Evolutionary conservation across 2,888 invertebrate species (phyloP).

Genomic region (Chymomyza fuscimana): DNA sequence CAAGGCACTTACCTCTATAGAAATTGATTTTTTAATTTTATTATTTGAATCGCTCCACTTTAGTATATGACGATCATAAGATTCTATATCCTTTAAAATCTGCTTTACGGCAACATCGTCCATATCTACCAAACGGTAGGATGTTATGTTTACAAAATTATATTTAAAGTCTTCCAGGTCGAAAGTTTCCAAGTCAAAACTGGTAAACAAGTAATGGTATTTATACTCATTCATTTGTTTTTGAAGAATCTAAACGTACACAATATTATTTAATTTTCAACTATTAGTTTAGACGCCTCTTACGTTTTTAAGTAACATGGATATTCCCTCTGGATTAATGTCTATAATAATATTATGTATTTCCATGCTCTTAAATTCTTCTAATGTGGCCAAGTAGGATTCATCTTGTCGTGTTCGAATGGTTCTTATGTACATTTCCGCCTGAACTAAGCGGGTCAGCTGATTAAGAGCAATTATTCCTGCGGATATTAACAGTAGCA

Average conservation of each 20-base stretch:
- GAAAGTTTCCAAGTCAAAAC: slow-evolving; percentile 90
- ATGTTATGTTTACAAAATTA: slow-evolving; percentile 96
- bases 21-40: slow-evolving; percentile 42
- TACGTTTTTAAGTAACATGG: slow-evolving; percentile 87
- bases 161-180: slow-evolving; percentile 95
- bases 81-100: slow-evolving; percentile 86
- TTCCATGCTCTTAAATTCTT: slow-evolving; percentile 89
- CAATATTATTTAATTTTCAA: neutral
- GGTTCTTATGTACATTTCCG: slow-evolving; percentile 85
- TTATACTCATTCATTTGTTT: slow-evolving; percentile 92
- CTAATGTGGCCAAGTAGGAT: slow-evolving; percentile 87
- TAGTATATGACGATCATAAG: slow-evolving; percentile 72
- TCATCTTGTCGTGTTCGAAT: slow-evolving; percentile 34
- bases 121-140: slow-evolving; percentile 90
- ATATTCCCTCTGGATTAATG: slow-evolving; percentile 86
- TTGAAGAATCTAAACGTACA: slow-evolving; percentile 80
- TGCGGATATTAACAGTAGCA: slow-evolving; percentile 24
- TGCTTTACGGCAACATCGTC: slow-evolving; percentile 85
- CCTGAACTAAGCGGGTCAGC: slow-evolving; percentile 84
- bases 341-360: slow-evolving; percentile 89
- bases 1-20: slow-evolving; percentile 45
- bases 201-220: slow-evolving; percentile 90
- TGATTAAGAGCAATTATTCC: slow-evolving; percentile 83
- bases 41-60: slow-evolving; percentile 28
- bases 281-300: slow-evolving; percentile 62